These are phyloP conservation scores for Chaenodraco wilsoni DNA, from an alignment of 2,797 vertebrate genomes.

Conservation along the genomic window DNA sequence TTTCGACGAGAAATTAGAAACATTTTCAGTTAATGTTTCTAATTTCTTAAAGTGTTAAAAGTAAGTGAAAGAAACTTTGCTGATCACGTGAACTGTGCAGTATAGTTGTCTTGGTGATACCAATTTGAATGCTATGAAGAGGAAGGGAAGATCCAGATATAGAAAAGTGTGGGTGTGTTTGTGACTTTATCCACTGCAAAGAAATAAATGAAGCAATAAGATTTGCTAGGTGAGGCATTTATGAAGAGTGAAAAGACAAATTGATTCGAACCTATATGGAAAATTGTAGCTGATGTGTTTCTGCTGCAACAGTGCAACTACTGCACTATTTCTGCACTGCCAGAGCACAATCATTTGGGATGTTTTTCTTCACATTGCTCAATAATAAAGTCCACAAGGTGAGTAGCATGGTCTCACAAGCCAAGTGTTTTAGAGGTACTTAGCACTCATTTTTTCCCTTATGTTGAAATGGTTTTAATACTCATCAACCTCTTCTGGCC, in stretches of 20 bases:
- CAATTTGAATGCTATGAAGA: slow-evolving; percentile 49
- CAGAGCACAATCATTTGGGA: slow-evolving; percentile 12
- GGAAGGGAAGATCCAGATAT: slow-evolving; percentile 64
- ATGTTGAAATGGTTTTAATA: background rate
- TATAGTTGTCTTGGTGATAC: slow-evolving; percentile 70
- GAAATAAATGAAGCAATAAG: slow-evolving; percentile 60
- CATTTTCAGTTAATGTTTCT: background rate
- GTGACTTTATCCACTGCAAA: slow-evolving; percentile 57
- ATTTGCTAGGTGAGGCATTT: slow-evolving; percentile 39
- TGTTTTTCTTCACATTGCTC: background rate
- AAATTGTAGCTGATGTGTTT: slow-evolving; percentile 37
- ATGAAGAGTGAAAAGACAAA: slow-evolving; percentile 50
- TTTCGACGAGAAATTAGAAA: slow-evolving; percentile 9
- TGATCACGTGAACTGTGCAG: slow-evolving; percentile 25
- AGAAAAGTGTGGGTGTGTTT: slow-evolving; percentile 67
- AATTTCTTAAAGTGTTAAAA: slow-evolving; percentile 13
- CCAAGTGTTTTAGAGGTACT: background rate
- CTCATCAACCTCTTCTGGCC: background rate
- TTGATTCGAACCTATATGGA: slow-evolving; percentile 33
- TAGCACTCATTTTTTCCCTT: background rate
- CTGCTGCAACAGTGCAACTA: slow-evolving; percentile 37
- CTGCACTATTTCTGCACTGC: slow-evolving; percentile 31
- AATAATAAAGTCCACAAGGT: slow-evolving; percentile 16
- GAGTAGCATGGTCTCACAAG: slow-evolving; percentile 23
- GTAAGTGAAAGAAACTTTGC: slow-evolving; percentile 53